Percentiles rank a stretch among this genome's conserved stretches.
Conservation (phyloP, 2,797 vertebrate genomes). For the Malurus leucopterus region DNA sequence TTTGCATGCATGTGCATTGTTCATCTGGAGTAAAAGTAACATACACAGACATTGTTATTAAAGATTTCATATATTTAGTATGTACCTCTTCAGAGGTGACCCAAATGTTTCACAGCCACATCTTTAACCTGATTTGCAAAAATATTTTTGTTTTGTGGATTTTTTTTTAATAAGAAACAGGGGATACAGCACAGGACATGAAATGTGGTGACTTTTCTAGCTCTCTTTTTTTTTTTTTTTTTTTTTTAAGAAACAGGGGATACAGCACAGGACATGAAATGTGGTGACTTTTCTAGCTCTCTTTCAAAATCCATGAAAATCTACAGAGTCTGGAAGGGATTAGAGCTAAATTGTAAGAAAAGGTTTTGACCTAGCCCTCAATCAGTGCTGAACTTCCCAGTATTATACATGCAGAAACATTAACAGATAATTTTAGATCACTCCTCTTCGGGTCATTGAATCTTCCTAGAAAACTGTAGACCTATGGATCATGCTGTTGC, state of each 20-base stretch:
- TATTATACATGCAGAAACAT: not conserved
- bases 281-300: not conserved
- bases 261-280: fast-evolving
- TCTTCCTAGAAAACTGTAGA: not conserved
- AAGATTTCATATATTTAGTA: not conserved
- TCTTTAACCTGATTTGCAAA: not conserved
- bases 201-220: not conserved
- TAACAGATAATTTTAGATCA: not conserved
- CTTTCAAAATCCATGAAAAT: not conserved
- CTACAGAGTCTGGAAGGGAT: not conserved
- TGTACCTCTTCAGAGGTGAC: not conserved
- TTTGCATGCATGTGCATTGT: not conserved
- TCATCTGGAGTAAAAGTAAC: not conserved
- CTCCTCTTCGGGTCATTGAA: not conserved
- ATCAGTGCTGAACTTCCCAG: not conserved
- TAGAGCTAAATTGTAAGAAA: not conserved
- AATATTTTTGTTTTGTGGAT: not conserved
- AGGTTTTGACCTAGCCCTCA: not conserved
- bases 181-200: fast-evolving
- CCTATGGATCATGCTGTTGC: not conserved
- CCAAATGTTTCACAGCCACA: not conserved
- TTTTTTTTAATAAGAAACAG: not conserved
- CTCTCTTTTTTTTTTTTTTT: not conserved
- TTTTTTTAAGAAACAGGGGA: not conserved
- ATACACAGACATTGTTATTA: not conserved